Evolutionary conservation across 2,113 vertebrate genomes (phyloP), one percentile per base, ranked within the genome.

Genomic region (Apteryx mantelli): DNA sequence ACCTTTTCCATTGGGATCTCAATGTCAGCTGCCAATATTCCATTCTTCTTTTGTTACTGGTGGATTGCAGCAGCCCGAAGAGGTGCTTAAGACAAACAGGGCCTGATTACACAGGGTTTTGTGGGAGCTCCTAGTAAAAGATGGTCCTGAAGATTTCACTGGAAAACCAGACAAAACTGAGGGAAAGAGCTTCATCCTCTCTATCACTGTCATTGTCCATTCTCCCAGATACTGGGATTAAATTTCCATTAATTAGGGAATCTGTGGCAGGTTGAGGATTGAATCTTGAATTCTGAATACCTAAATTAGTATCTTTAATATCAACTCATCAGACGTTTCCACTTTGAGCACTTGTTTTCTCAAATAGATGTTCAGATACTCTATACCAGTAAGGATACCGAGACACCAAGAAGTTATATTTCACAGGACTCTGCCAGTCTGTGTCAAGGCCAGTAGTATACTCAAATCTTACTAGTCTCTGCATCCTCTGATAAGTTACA

Each of bases 381-480:
- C 21, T 24, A 2, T 2, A 28, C 13, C 26, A 44, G 11, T 69
- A 55, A 48, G 24, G 7, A 63, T 20, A 18, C 15, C 12, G 28
- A 53, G 42, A 28, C 21, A 50, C 8, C 36, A 76, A 32, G 56
- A 60, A 16, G 26, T n/a, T 26, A 28, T 68, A 1, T 36, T 34
- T 61, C 7, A 18, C 22, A 1, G 46, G 28, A 25, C 7, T 2
- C 36, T 40, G 26, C 10, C 20, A 25, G 40, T 5, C 42, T 32
- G 50, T 34, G 36, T 56, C 12, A 15, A 20, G 58, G 5, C 44
- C 60, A 6, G 30, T 28, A 5, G 60, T 61, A 36, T 30, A 34
- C 38, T 40, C 2, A 0, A 9, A n/a, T 48, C 32, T 66, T 52
- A 13, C 9, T 80, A 36, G 1, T 1, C 12, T 17, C 1, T 12